Evolutionary conservation across 2,888 invertebrate species (phyloP), one percentile per base, ranked within the genome.

Genomic region (Tetranychus piercei): DNA sequence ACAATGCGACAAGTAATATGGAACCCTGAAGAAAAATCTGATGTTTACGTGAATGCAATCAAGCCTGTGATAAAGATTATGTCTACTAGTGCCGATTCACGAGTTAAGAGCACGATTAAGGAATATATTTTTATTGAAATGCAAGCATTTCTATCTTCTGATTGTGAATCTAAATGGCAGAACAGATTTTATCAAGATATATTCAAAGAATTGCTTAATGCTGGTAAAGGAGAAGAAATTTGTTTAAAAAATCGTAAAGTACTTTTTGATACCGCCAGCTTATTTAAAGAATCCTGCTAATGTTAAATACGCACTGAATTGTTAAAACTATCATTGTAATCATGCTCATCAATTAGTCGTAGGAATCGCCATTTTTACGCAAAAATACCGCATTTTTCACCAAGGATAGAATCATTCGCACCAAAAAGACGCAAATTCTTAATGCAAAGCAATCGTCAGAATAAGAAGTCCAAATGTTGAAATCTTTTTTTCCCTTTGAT

Each of bases 201-300:
- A 23, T 69, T 23, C n/a, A 18, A 20, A 69, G 34, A 69, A 23
- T 11, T 69, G 69, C 18, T 69, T 1, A 22, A 69, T 23, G 22
- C 34, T 20, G 69, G 22, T 22, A 69, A 69, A 69, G 69, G 20
- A 23, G 22, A 20, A 6, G 22, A 69, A 18, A 69, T 22, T n/a
- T 20, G 11, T 6, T n/a, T 22, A 23, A 69, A 18, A 22, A 69
- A 69, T 69, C 69, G 69, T 69, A 69, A 69, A 69, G 34, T 6
- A 6, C 20, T 69, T 18, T 69, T 23, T 8, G 11, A 69, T 20
- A 1, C 20, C 8, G 69, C 76, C 78, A 34, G 34, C 34, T 34
- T 34, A 34, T 34, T 34, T 34, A 34, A 34, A 34, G 34, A 34
- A 34, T 34, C 34, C 34, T 34, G 34, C 34, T 34, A 34, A 34